A percentile compares a stretch with the other conserved stretches of the same genome.
phyloP scores from a whole-genome alignment of 2,113 vertebrate species.

The Zapornia atra region DNA sequence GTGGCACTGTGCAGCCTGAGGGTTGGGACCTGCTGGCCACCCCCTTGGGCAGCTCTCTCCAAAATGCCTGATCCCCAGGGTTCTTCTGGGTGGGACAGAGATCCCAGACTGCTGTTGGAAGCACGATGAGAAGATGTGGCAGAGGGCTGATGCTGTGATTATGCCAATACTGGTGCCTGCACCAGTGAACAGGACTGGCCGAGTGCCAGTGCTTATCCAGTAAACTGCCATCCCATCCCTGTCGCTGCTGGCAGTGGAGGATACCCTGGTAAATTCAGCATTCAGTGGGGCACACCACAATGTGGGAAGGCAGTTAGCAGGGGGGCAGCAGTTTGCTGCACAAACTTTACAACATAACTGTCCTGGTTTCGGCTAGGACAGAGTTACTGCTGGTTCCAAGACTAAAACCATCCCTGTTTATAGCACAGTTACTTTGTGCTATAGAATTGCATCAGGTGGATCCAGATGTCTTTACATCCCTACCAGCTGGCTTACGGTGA shows the following conservation, averaged over 20 bases:
- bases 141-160: not conserved
- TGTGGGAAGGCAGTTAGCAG: not conserved
- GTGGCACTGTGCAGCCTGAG: not conserved
- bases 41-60: not conserved
- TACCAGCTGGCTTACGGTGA: not conserved
- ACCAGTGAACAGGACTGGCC: not conserved
- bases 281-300: rapidly evolving
- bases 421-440: not conserved
- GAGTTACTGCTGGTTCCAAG: not conserved
- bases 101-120: not conserved
- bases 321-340: not conserved
- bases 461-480: not conserved
- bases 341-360: not conserved
- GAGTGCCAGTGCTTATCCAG: not conserved
- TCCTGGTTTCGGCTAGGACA: too few species aligned
- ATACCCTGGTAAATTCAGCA: not conserved
- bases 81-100: not conserved
- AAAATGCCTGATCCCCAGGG: not conserved
- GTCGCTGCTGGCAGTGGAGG: not conserved
- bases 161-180: rapidly evolving
- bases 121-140: not conserved
- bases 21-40: not conserved
- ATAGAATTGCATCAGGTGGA: not conserved
- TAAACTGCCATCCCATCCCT: not conserved
- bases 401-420: not conserved